phyloP scores from a whole-genome alignment of 2,888 invertebrate species.

The Ochropleura leucogaster region DNA sequence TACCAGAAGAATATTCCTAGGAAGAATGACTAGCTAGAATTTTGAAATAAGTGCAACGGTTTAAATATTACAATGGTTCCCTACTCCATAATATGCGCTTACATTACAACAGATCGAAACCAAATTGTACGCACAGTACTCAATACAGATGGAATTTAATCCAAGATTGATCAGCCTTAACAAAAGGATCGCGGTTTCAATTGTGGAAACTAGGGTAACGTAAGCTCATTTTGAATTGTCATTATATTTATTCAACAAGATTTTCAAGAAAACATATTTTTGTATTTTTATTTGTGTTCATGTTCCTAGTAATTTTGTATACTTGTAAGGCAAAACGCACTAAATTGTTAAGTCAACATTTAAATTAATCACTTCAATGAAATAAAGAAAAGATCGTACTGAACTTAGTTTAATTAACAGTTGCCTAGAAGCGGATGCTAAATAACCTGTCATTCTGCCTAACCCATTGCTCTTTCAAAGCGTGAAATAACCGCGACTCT shows the following conservation, averaged over 20 bases:
- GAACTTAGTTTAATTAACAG: neutral
- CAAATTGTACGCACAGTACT: neutral
- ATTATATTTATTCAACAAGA: neutral
- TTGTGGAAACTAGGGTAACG: slow-evolving; percentile 4
- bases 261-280: neutral
- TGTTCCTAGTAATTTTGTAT: neutral
- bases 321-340: neutral
- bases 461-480: slow-evolving; percentile 16
- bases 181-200: slow-evolving; percentile 25
- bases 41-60: neutral
- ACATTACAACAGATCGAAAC: neutral
- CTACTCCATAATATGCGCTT: neutral
- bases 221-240: neutral
- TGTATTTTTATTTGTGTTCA: neutral
- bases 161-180: slow-evolving; percentile 19
- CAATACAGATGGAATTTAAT: slow-evolving; percentile 10
- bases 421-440: neutral
- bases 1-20: slow-evolving; percentile 14
- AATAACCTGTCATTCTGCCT: slow-evolving; percentile 23
- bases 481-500: slow-evolving; percentile 29
- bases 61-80: neutral
- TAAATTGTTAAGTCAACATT: neutral
- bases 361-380: neutral
- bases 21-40: neutral
- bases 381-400: neutral